phyloP scores from a whole-genome alignment of 2,888 invertebrate species.

The Clanis bilineata region DNA sequence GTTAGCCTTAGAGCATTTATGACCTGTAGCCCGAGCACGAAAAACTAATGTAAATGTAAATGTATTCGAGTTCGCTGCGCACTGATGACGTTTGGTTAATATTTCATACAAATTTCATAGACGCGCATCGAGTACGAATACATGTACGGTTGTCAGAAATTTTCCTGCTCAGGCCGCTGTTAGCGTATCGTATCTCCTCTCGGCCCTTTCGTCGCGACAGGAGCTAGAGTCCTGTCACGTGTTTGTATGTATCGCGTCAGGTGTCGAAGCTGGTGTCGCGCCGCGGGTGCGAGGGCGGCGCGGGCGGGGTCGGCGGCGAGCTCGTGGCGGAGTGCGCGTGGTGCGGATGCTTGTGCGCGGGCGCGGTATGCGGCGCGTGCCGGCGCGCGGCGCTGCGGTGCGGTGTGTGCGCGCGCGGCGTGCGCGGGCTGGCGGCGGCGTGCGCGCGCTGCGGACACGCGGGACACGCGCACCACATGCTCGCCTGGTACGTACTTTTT shows the following conservation, averaged over 20 bases:
- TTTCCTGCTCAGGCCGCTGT: too few relatives aligned
- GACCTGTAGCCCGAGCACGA: too few relatives aligned
- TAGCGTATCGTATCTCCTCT: too few relatives aligned
- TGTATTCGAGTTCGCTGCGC: too few relatives aligned
- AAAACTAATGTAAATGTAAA: too few relatives aligned
- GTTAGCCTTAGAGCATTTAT: too few relatives aligned
- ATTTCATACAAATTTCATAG: too few relatives aligned
- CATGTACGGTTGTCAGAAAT: too few relatives aligned
- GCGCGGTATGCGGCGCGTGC: slow-evolving; percentile 89
- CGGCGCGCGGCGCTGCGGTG: slow-evolving; percentile 90
- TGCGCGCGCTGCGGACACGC: slow-evolving; percentile 97
- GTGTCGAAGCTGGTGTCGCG: slow-evolving; percentile 83
- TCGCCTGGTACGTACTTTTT: neutral
- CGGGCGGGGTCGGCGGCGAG: slow-evolving; percentile 86
- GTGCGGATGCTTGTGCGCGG: slow-evolving; percentile 89
- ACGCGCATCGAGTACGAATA: too few relatives aligned
- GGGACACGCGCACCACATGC: slow-evolving; percentile 92
- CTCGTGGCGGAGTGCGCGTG: slow-evolving; percentile 87
- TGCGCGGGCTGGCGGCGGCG: slow-evolving; percentile 91
- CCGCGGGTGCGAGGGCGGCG: slow-evolving; percentile 85
- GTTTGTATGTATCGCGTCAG: slow-evolving; percentile 37
- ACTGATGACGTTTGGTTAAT: too few relatives aligned
- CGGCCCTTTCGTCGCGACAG: too few relatives aligned
- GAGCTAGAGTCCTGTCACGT: too few relatives aligned
- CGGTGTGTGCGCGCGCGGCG: slow-evolving; percentile 90